Evolutionary conservation across 2,888 invertebrate species (phyloP), one percentile per base, ranked within the genome.

Genomic region (Desoria tigrina): DNA sequence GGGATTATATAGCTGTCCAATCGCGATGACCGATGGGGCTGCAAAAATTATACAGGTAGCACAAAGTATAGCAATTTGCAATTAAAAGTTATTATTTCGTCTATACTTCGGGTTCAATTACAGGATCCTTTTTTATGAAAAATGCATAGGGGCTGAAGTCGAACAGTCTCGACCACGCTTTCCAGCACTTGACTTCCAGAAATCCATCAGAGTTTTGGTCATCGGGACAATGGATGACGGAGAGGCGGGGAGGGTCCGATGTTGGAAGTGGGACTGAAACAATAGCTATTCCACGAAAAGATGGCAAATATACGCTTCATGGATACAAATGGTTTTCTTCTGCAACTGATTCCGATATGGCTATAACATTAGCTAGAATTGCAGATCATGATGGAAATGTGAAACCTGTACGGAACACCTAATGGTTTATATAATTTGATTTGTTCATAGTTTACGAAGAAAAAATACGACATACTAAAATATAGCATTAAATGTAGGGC

Each of bases 171-270:
- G 54, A 70, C 14, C 59, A 68, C 11, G 76, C 78, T 6, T 79
- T 65, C 60, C 16, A 73, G 7, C 77, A 78, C 21, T 77, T 84
- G 28, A 82, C 79, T 0, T 79, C 79, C 9, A 76, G 82, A 39
- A 78, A 83, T 74, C 82, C 83, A 0, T 54, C 74, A 2, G 69
- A 77, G 39, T 84, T 84, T 72, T 85, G 84, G 84, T 84, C 84
- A n/a, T 83, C 83, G 61, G 85, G 85, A 1, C 85, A 85, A 76
- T 85, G 85, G 85, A 85, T 85, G 85, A 85, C 85, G 0, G 85
- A 85, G 74, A 80, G 81, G 69, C 77, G 78, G 70, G 85, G 85
- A 37, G 84, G 85, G 2, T 84, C 84, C 42, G 85, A 85, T 79
- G 84, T 85, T n/a, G 83, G 81, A 3, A 77, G 78, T 65, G 83